Evolutionary conservation across 2,797 vertebrate species (phyloP), one percentile per base, ranked within the genome.

Genomic region (Trichosurus vulpecula): DNA sequence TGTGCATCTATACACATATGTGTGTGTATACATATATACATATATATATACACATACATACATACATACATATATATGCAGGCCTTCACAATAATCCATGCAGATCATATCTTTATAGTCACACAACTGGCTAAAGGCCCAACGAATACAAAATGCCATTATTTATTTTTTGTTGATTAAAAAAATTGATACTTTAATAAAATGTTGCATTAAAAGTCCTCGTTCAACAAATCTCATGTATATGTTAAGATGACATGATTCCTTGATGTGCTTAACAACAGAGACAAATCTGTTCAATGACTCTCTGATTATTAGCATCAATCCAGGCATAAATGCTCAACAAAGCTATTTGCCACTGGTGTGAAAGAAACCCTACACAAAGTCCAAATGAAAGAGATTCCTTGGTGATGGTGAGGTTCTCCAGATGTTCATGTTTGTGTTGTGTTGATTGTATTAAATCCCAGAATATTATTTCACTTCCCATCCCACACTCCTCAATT

Each of bases 61-160:
- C 57, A 9, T 5, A n/a, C 1, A 19, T 0, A 74, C 0, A 66
- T 0, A 35, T 1, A n/a, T 5, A 19, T 13, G 41, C 25, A 87
- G 74, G 22, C 22, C 81, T 81, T 47, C 74, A 81, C 41, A 47
- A 47, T 47, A 22, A 81, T 81, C 25, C 41, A 87, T 27, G 74
- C 0, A 87, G 41, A 47, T 35, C 74, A 47, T 87, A 87, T 87
- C 41, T 87, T 87, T 87, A 19, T 16, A 47, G 74, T 87, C 41
- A 87, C 31, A 87, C 22, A 47, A 87, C 22, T 87, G 41, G 41
- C 41, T 27, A 87, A 87, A 87, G 19, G 41, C 4, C 41, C 41
- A 27, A 87, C 51, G 41, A 87, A 87, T 27, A 47, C 31, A 87
- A 74, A 87, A 47, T 27, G 27, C 3, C 74, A 25, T 3, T 87